Evolutionary conservation across 2,888 invertebrate genomes (phyloP).

Genomic region (Tetrapedia diversipes): DNA sequence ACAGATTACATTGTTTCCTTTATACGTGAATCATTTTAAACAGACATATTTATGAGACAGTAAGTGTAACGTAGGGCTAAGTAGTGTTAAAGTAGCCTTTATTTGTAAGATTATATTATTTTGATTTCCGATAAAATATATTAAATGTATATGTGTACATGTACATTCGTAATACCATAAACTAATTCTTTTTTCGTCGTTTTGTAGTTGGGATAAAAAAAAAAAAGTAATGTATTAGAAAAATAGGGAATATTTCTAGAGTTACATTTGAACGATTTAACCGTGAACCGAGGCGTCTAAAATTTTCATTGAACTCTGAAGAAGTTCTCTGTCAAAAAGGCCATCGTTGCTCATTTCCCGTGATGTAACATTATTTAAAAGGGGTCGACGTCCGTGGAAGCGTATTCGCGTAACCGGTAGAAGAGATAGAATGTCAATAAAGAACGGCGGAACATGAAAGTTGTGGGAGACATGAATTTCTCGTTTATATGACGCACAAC

Average conservation of each 20-base stretch:
- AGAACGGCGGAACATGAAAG: conserved; percentile 56
- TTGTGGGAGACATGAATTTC: conserved; percentile 52
- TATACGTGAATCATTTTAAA: conserved; percentile 54
- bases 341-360: conserved; percentile 21
- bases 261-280: not conserved
- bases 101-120: conserved; percentile 76
- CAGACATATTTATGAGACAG: conserved; percentile 58
- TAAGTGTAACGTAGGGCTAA: conserved; percentile 60
- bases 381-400: conserved; percentile 59
- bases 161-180: conserved; percentile 54
- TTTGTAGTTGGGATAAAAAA: not conserved
- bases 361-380: conserved; percentile 62
- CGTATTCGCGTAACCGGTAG: conserved; percentile 54
- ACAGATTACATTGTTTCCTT: conserved; percentile 56
- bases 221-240: not conserved
- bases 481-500: conserved; percentile 35
- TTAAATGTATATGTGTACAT: conserved; percentile 71
- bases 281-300: not conserved
- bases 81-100: conserved; percentile 59
- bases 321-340: conserved; percentile 8
- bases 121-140: conserved; percentile 75
- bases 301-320: not conserved
- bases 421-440: conserved; percentile 67
- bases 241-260: not conserved
- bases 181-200: conserved; percentile 19